A percentile compares a stretch with the other conserved stretches of the same genome.
Evolutionary conservation across 35 echinoderm and acorn worm species (phyloP).

Genomic region (Diadema setosum): DNA sequence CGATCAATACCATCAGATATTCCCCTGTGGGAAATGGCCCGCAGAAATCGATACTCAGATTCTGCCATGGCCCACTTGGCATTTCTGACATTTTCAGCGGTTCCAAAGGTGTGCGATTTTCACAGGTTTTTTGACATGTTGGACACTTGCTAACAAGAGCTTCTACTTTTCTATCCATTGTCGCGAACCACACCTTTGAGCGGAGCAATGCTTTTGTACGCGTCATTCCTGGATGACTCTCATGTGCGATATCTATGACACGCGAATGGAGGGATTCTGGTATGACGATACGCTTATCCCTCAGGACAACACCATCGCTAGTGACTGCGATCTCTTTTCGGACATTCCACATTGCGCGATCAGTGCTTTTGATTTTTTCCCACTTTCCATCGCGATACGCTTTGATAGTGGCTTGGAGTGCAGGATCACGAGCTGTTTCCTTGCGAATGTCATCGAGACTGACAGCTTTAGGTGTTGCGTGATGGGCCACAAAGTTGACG

Average conservation of each 20-base stretch:
- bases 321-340: background rate
- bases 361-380: background rate
- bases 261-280: background rate
- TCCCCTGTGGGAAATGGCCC: constrained; percentile 48
- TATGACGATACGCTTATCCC: constrained; percentile 12
- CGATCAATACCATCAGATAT: constrained; percentile 56
- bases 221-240: background rate
- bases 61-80: constrained; percentile 19
- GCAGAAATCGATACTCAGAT: constrained; percentile 64
- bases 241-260: background rate
- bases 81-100: constrained; percentile 31
- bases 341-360: background rate
- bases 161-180: constrained; percentile 34
- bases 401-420: background rate
- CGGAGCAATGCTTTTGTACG: background rate
- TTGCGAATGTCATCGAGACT: background rate
- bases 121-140: background rate
- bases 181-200: constrained; percentile 43
- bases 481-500: background rate
- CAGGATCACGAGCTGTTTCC: background rate
- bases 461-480: background rate
- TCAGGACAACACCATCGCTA: background rate
- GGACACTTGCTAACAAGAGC: constrained; percentile 20
- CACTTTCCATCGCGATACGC: constrained; percentile 10
- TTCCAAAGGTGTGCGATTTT: background rate